Conservation (phyloP, 2,797 vertebrate genomes). For the Natrix natrix region DNA sequence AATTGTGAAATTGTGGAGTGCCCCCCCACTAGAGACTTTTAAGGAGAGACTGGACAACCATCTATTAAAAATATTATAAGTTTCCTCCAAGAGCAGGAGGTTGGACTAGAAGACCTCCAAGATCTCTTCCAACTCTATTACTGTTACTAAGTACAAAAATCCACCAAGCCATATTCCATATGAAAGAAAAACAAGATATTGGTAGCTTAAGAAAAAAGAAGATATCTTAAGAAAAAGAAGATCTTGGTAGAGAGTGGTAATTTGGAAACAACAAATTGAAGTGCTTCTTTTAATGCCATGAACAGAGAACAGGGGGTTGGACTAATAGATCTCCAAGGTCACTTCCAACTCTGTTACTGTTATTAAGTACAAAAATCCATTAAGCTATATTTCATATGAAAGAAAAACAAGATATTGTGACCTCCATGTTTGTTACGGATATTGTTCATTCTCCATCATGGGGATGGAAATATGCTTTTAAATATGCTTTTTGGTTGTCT, state of each 20-base stretch:
- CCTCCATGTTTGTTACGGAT: not conserved
- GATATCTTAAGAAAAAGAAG: not conserved
- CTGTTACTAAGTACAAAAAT: not conserved
- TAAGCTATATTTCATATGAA: not conserved
- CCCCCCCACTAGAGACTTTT: not conserved
- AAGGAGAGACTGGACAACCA: not conserved
- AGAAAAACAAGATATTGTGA: not conserved
- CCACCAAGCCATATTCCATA: not conserved
- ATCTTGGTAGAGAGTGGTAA: not conserved
- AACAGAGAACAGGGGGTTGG: not conserved
- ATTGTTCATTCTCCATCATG: not conserved
- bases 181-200: not conserved
- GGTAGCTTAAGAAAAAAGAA: not conserved
- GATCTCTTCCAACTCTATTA: not conserved
- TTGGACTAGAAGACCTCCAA: not conserved
- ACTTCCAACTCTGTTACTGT: not conserved
- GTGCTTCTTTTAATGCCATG: not conserved
- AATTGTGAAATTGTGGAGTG: not conserved
- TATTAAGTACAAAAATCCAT: not conserved
- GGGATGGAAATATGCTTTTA: no score
- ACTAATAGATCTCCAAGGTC: not conserved
- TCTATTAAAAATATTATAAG: not conserved
- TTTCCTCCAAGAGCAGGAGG: not conserved
- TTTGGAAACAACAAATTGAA: not conserved
- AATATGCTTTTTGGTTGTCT: not conserved